phyloP scores from a whole-genome alignment of 2,888 invertebrate genomes.

The Hypomecis atomaria region DNA sequence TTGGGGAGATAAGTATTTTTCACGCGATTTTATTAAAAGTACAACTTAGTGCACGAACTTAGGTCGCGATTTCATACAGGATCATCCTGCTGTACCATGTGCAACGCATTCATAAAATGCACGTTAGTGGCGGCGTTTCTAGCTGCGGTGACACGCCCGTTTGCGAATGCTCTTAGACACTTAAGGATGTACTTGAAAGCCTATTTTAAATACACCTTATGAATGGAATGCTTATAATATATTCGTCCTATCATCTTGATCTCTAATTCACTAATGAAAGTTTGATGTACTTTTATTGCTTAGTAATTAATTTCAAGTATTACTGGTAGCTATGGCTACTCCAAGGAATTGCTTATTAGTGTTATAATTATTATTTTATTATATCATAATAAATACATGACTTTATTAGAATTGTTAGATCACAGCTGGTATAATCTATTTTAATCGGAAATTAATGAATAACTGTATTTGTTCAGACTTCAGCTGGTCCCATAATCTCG shows the following conservation, averaged over 20 bases:
- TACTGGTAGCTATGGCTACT: slow-evolving; percentile 4
- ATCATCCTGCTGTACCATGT: too few species aligned
- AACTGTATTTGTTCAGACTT: too few species aligned
- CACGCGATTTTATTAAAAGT: too few species aligned
- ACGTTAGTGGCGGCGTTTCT: too few species aligned
- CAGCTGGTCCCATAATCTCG: too few species aligned
- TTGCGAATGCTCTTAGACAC: neutral
- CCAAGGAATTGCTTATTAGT: slow-evolving; percentile 3
- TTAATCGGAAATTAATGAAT: neutral
- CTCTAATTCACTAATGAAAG: slow-evolving; percentile 13
- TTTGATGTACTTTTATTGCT: slow-evolving; percentile 7
- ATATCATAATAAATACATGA: slow-evolving; percentile 9
- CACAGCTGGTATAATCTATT: neutral
- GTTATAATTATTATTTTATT: slow-evolving; percentile 6
- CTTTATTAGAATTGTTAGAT: neutral
- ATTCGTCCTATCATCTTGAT: slow-evolving; percentile 13
- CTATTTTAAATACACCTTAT: neutral
- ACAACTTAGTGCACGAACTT: too few species aligned
- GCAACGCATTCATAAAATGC: too few species aligned
- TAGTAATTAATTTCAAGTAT: slow-evolving; percentile 11
- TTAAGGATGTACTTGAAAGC: slow-evolving; percentile 3
- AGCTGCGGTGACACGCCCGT: too few species aligned
- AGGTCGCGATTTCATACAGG: too few species aligned
- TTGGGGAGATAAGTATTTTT: too few species aligned
- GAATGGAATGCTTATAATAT: neutral